These are phyloP conservation scores for Sabatieria punctata DNA, from an alignment of 2,888 invertebrate genomes.

Conservation along the genomic window DNA sequence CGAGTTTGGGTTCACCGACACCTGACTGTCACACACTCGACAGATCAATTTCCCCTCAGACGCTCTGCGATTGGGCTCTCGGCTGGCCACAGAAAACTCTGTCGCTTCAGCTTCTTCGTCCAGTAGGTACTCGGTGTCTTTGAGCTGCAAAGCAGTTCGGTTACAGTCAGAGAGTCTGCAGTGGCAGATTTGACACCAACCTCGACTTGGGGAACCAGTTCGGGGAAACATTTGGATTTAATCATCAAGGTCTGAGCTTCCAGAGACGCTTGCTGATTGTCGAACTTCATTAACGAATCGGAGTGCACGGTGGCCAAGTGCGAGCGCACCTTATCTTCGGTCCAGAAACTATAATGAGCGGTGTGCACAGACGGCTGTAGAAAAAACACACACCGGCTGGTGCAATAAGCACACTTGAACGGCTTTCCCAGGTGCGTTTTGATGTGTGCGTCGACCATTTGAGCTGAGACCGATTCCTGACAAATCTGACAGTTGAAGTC, in stretches of 20 bases:
- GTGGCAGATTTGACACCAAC: not conserved
- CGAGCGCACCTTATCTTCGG: not conserved
- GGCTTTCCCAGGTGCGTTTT: slow-evolving; percentile 7
- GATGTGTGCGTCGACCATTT: not conserved
- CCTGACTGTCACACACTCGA: slow-evolving; percentile 5
- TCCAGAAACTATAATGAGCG: too few relatives aligned
- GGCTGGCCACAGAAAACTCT: too few relatives aligned
- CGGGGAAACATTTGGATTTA: slow-evolving; percentile 4
- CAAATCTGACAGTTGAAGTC: not conserved
- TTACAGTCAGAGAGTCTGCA: too few relatives aligned
- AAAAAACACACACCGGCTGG: not conserved
- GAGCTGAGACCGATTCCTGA: not conserved
- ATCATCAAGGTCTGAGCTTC: not conserved
- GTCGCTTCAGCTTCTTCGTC: too few relatives aligned
- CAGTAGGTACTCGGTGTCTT: too few relatives aligned
- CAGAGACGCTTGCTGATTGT: not conserved
- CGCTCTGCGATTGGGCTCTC: not conserved
- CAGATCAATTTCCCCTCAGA: slow-evolving; percentile 3
- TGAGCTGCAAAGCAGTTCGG: too few relatives aligned
- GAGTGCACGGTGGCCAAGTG: not conserved
- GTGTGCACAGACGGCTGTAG: not conserved
- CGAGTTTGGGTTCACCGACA: slow-evolving; percentile 8
- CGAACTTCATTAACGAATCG: not conserved
- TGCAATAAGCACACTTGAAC: slow-evolving; percentile 7
- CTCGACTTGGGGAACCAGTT: not conserved